Base-by-base conservation (phyloP, 1,140 invertebrate species). In the Tetramorium simillimum region DNA sequence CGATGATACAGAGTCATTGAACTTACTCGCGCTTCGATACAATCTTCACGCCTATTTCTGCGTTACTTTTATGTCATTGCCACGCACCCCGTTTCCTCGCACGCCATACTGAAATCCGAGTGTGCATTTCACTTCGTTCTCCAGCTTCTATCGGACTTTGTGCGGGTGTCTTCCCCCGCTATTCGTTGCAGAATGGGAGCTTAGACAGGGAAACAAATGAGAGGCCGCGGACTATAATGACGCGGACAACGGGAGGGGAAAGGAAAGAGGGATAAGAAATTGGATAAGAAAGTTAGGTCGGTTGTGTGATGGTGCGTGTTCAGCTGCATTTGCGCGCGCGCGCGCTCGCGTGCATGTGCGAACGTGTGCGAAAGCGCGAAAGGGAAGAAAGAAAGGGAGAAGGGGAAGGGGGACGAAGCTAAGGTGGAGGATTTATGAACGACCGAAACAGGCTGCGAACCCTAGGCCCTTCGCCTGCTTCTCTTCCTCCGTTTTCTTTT, bases 361-460 rank as follows among this genome's bases (percentile, higher is more conserved):
- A 72, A 81, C 28, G 82, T 65, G 84, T 81, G 89, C 37, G 78
- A 82, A 90, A 89, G 88, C 91, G 84, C 60, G 86, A 65, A 51
- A 86, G 86, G 84, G 80, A 85, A 76, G 69, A 60, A 75, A 89
- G 67, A 49, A 73, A n/a, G 24, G 37, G 58, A 60, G 63, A 60
- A n/a, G 24, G 67, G 18, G 16, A 9, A 53, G 56, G 53, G 78
- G 82, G 65, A 51, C 72, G 85, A 82, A 91, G 86, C 88, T 82
- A 90, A 90, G 86, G 88, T 89, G 88, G 92, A 93, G 92, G 93
- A 94, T 94, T 94, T 94, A 94, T 94, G 94, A 94, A 93, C 91
- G 92, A 88, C 90, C 92, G 90, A 94, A 94, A 94, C 91, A 91
- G 93, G 92, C 92, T 93, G 90, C 88, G 87, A 91, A 92, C 91